A percentile compares a stretch with the other conserved stretches of the same genome.
phyloP scores from a whole-genome alignment of 2,888 invertebrate species.

The Pomacea canaliculata region DNA sequence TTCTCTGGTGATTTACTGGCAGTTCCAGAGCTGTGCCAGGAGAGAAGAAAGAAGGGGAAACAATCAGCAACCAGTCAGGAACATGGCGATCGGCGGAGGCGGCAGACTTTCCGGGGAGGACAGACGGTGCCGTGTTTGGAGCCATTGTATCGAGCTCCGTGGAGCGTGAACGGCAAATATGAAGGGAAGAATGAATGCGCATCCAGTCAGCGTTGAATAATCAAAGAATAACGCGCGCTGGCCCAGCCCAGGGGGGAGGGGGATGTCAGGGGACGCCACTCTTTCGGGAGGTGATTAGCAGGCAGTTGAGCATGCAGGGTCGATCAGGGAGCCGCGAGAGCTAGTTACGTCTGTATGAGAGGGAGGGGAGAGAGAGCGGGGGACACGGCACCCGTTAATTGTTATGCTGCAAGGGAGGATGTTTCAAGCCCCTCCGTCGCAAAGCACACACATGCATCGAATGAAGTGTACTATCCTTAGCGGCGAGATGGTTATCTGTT shows the following conservation, averaged over 20 bases:
- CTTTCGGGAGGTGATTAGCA: conserved; percentile 21
- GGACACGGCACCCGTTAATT: too few relatives aligned
- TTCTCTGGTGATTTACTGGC: background rate
- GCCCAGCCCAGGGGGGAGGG: background rate
- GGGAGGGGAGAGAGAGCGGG: too few relatives aligned
- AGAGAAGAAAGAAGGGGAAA: background rate
- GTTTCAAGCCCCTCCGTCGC: too few relatives aligned
- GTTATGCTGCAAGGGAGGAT: too few relatives aligned
- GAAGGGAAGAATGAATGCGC: conserved; percentile 9
- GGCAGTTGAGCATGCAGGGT: conserved; percentile 21
- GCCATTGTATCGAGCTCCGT: conserved; percentile 16
- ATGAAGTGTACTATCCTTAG: too few relatives aligned
- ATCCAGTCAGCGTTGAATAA: conserved; percentile 21
- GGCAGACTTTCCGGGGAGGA: conserved; percentile 14
- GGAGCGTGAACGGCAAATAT: conserved; percentile 13
- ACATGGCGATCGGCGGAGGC: background rate
- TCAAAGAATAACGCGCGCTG: conserved; percentile 21
- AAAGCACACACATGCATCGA: too few relatives aligned
- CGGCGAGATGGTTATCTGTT: too few relatives aligned
- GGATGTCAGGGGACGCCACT: background rate
- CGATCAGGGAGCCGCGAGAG: background rate
- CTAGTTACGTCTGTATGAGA: background rate
- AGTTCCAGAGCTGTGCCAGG: background rate
- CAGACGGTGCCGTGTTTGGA: conserved; percentile 25
- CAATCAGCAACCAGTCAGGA: background rate